Evolutionary conservation across 2,797 vertebrate species (phyloP), one percentile per base, ranked within the genome.

Genomic region (Valencia hispanica): DNA sequence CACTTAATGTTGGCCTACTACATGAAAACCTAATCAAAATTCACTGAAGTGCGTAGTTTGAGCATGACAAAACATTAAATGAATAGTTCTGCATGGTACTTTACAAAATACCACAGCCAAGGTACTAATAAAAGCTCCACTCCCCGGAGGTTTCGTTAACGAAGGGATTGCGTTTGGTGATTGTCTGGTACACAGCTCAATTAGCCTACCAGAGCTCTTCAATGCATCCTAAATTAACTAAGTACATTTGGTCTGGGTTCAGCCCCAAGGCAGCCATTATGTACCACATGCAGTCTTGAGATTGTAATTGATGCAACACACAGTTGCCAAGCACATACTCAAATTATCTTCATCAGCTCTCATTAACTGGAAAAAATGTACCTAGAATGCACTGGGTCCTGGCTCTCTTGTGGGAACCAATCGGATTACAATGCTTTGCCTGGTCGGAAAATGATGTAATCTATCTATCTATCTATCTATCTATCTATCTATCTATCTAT

Each of bases 181-280:
- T 71, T 74, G 80, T 73, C 84, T 83, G 81, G 80, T 86, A 79
- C 80, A 85, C 82, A 68, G 83, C 86, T 91, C 88, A 92, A 92
- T 94, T 93, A 94, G 86, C 73, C 68, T 77, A 86, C 86, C 88
- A 92, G 89, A 93, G 86, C 87, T 94, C 90, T 87, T 93, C 88
- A 89, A 86, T 86, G 87, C 88, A 89, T 94, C 91, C 89, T 93
- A 83, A 92, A 93, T 92, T 79, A 92, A 91, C 91, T 92, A 94
- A 95, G 93, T 92, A 88, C 92, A 93, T 94, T 93, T 93, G 93
- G 89, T 83, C 80, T 75, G 80, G 72, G 86, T 91, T 92, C 88
- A 83, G 88, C 79, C 88, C 86, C 91, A 83, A 65, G 69, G 87
- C 91, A 89, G 92, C 92, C 95, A 94, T 95, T 94, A 95, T 82